These are phyloP conservation scores for Girardinichthys multiradiatus DNA, from an alignment of 2,113 vertebrate genomes.

Conservation along the genomic window DNA sequence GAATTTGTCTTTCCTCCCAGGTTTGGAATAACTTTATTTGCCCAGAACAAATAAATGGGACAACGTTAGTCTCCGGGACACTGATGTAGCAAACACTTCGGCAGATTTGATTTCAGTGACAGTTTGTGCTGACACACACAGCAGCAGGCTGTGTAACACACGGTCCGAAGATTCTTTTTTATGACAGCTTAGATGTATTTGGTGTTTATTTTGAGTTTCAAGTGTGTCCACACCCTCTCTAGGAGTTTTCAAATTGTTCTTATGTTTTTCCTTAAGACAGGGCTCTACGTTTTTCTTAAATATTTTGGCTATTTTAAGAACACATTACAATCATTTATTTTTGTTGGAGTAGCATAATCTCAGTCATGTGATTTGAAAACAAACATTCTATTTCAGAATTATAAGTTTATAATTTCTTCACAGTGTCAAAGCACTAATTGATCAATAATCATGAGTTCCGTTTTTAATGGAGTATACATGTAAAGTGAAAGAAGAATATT, in stretches of 20 bases:
- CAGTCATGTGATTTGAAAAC: too few species aligned
- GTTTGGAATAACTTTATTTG: slow-evolving; percentile 51
- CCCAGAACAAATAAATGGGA: slow-evolving; percentile 21
- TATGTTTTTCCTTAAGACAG: neutral
- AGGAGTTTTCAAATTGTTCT: neutral
- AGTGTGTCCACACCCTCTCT: neutral
- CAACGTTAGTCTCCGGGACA: slow-evolving; percentile 9
- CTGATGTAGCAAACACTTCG: slow-evolving; percentile 27
- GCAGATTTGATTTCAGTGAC: slow-evolving; percentile 41
- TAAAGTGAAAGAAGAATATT: too few species aligned
- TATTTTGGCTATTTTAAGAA: neutral
- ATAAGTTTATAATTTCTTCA: too few species aligned
- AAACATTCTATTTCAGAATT: too few species aligned
- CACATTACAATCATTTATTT: too few species aligned
- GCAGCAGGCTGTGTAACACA: neutral
- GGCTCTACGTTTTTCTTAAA: neutral
- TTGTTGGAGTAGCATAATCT: too few species aligned
- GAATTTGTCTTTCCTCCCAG: slow-evolving; percentile 40
- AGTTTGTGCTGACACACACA: slow-evolving; percentile 24
- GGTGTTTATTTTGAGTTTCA: slow-evolving; percentile 11
- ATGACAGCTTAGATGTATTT: slow-evolving; percentile 1
- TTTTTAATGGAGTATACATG: too few species aligned
- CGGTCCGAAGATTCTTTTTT: neutral
- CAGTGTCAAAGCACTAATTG: too few species aligned
- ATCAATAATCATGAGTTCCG: too few species aligned